Evolutionary conservation across 2,888 invertebrate species (phyloP), one percentile per base, ranked within the genome.

Genomic region (Pterostichus madidus): DNA sequence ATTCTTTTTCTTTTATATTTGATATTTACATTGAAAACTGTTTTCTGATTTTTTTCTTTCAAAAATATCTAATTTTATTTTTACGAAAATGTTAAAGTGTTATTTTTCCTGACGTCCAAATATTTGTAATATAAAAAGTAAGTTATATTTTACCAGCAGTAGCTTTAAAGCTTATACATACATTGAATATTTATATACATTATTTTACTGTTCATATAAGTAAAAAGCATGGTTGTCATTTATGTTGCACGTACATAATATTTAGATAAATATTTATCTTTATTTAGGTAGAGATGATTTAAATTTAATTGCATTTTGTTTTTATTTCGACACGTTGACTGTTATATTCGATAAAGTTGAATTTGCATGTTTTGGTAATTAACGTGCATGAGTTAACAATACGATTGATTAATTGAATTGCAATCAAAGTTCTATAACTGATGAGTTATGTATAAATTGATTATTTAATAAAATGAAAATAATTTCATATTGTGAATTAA

Each of bases 141-240:
- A 71, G 68, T 71, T 71, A 15, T 56, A 56, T 56, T 71, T 71
- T 71, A 44, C 44, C 68, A 71, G 17, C 46, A 71, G 39, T 46
- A 39, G 68, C 17, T 39, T 8, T 39, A 5, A 52, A 71, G 32
- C 13, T 13, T 5, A 6, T n/a, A 11, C 31, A n/a, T n/a, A n/a
- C n/a, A 24, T 31, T 17, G 59, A 59, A 59, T 64, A 64, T 64
- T 64, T 64, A 32, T 31, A 7, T 39, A 8, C 8, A 64, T 10
- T 7, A 64, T 59, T 8, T 24, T 10, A 10, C 11, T 59, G 59
- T 31, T 24, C 3, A 11, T 31, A 11, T 59, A 11, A 56, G 31
- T 59, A 5, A 31, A 35, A 6, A 64, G 64, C 64, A 64, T 64
- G 64, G 64, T 64, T 64, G 10, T 64, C 35, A n/a, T 32, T 35